phyloP scores from a whole-genome alignment of 2,113 vertebrate species.

The Myotis yumanensis region DNA sequence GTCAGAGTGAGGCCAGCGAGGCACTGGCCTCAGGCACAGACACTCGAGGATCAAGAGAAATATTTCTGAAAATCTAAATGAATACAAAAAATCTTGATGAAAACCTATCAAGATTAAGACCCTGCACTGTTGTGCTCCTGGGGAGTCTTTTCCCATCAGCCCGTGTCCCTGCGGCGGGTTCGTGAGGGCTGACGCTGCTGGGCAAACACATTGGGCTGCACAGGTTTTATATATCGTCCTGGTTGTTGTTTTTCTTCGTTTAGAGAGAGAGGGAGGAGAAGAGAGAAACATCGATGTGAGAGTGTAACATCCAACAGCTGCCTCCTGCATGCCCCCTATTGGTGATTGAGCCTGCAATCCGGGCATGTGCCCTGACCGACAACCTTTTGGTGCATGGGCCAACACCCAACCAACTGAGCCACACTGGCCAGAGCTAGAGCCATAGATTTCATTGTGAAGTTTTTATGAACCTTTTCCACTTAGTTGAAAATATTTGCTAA shows the following conservation, averaged over 20 bases:
- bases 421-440: too few relatives aligned
- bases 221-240: too few relatives aligned
- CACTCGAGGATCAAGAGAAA: neutral
- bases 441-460: neutral
- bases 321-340: too few relatives aligned
- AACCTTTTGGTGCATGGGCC: too few relatives aligned
- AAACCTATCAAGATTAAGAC: neutral
- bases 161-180: rapidly evolving
- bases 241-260: too few relatives aligned
- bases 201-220: too few relatives aligned
- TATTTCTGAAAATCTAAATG: neutral
- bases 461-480: neutral
- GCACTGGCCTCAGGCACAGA: neutral
- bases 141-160: neutral
- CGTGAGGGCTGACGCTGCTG: rapidly evolving
- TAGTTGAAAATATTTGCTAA: neutral
- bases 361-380: too few relatives aligned
- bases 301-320: too few relatives aligned
- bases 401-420: too few relatives aligned
- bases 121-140: rapidly evolving
- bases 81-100: neutral
- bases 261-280: too few relatives aligned
- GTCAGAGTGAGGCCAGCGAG: neutral
- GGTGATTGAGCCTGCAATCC: too few relatives aligned
- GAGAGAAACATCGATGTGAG: too few relatives aligned